Conservation (phyloP, 2,888 invertebrate genomes). For the Erpobdella octoculata region DNA sequence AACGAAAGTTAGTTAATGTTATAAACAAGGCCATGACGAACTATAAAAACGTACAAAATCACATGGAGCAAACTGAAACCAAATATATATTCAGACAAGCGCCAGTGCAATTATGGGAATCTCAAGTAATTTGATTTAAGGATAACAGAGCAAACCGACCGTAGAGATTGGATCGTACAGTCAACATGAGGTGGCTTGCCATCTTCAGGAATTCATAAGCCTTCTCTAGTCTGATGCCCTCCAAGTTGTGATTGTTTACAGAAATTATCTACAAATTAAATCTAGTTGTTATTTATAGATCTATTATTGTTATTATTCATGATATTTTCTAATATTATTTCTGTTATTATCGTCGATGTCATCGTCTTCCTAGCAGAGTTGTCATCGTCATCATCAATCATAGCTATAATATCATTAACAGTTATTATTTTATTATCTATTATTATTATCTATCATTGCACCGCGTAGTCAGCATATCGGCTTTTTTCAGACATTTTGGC, state of each 20-base stretch:
- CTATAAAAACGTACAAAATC: not conserved
- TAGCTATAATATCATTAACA: no score
- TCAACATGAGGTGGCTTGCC: slow-evolving; percentile 89
- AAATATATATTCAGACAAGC: no score
- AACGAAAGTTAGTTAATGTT: not conserved
- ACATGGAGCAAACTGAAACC: no score
- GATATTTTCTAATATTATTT: not conserved
- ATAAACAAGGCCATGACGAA: not conserved
- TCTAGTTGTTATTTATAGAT: not conserved
- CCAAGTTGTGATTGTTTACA: slow-evolving; percentile 93
- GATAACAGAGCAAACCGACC: slow-evolving; percentile 57
- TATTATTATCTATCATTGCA: no score
- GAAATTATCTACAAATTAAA: slow-evolving; percentile 65
- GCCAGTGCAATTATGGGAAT: no score
- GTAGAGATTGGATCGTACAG: slow-evolving; percentile 89
- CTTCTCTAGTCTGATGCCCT: slow-evolving; percentile 79
- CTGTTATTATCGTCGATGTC: not conserved
- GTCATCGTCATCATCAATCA: no score
- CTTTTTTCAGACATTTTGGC: no score
- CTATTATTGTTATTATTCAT: not conserved
- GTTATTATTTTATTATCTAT: no score
- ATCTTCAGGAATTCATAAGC: slow-evolving; percentile 86
- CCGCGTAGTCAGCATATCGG: no score
- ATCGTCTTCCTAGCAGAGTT: not conserved
- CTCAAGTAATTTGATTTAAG: no score